phyloP scores from a whole-genome alignment of 2,888 invertebrate species.

The Disparrhopalites patrizii region DNA sequence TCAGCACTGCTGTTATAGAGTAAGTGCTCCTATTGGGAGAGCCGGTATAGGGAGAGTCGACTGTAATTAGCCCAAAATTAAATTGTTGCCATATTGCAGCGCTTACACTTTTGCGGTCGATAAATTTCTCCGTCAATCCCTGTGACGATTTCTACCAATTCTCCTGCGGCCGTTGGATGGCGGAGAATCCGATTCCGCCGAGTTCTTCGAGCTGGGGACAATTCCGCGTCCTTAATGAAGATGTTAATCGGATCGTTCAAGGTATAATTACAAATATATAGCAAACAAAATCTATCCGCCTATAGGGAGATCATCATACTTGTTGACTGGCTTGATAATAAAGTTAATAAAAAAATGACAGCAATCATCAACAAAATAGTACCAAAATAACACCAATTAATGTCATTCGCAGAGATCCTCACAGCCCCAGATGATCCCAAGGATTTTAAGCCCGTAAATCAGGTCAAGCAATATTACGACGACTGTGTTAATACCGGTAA shows the following conservation, averaged over 20 bases:
- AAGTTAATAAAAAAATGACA: background rate
- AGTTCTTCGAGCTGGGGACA: conserved; percentile 34
- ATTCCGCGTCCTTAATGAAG: conserved; percentile 37
- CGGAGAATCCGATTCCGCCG: conserved; percentile 36
- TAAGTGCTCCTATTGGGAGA: too few species aligned
- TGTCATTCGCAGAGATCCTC: conserved; percentile 31
- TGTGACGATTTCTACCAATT: conserved; percentile 44
- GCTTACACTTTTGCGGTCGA: conserved; percentile 33
- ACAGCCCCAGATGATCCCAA: conserved; percentile 23
- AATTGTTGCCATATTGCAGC: too few species aligned
- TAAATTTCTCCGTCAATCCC: conserved; percentile 39
- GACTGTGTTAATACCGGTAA: conserved; percentile 32
- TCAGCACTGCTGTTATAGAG: too few species aligned
- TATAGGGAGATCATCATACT: background rate
- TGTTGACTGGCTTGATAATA: background rate
- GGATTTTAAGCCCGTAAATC: conserved; percentile 41
- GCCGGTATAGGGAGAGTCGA: too few species aligned
- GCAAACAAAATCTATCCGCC: background rate
- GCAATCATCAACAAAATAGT: background rate
- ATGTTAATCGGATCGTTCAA: conserved; percentile 38
- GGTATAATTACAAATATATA: conserved; percentile 18
- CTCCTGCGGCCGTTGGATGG: conserved; percentile 41
- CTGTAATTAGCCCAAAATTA: too few species aligned
- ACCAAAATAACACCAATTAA: background rate
- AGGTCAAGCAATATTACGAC: conserved; percentile 41